Evolutionary conservation across 2,888 invertebrate species (phyloP).

Genomic region (Trissonchulus latispiculum): DNA sequence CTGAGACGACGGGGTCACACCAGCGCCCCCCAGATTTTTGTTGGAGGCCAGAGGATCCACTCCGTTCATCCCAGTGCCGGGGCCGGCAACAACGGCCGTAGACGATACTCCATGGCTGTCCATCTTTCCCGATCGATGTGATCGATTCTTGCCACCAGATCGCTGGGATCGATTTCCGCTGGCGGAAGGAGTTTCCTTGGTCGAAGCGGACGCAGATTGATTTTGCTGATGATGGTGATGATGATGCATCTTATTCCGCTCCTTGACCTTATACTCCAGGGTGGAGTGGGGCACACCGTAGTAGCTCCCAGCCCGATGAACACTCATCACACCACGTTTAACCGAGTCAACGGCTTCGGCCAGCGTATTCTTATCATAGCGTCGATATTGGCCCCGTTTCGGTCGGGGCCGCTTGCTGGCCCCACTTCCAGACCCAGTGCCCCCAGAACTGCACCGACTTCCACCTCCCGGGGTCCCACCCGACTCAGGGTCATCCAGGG

Average conservation of each 20-base stretch:
- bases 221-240: too few species aligned
- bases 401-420: constrained; percentile 76
- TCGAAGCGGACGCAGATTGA: too few species aligned
- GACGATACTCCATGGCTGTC: not conserved
- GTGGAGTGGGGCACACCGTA: constrained; percentile 99
- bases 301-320: constrained; percentile 88
- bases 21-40: too few species aligned
- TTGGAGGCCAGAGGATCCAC: too few species aligned
- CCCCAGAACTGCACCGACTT: not conserved
- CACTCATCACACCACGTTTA: constrained; percentile 96
- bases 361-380: constrained; percentile 90
- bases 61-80: too few species aligned
- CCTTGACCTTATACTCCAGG: constrained; percentile 94
- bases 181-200: too few species aligned
- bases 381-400: constrained; percentile 89
- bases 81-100: too few species aligned
- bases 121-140: too few species aligned
- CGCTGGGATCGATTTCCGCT: not conserved
- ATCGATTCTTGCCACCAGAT: not conserved
- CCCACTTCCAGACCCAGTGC: too few species aligned
- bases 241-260: constrained; percentile 56
- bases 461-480: too few species aligned
- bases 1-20: too few species aligned
- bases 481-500: too few species aligned
- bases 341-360: constrained; percentile 95